These are phyloP conservation scores for Erpetoichthys calabaricus DNA, from an alignment of 2,797 vertebrate species.

Conservation along the genomic window DNA sequence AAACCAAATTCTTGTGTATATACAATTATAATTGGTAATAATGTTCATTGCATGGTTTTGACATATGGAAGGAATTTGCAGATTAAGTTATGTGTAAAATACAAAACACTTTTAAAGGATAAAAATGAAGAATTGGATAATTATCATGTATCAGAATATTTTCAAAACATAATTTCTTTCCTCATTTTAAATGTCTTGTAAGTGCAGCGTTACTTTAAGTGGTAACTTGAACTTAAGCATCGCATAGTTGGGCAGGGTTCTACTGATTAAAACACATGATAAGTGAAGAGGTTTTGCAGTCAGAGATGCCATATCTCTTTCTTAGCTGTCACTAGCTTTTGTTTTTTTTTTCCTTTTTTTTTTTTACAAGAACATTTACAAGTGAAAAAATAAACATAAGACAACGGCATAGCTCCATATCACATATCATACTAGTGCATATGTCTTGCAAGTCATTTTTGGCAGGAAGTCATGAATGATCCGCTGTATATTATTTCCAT, in stretches of 20 bases:
- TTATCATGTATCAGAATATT: too few relatives aligned
- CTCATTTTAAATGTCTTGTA: too few relatives aligned
- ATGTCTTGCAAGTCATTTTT: slow-evolving; percentile 40
- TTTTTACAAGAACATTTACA: slow-evolving; percentile 53
- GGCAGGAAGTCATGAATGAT: slow-evolving; percentile 56
- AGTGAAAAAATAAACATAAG: slow-evolving; percentile 50
- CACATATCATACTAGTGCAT: slow-evolving; percentile 53
- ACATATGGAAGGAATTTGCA: too few relatives aligned
- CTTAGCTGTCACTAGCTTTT: slow-evolving; percentile 30
- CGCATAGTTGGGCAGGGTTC: slow-evolving; percentile 57
- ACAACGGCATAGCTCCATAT: slow-evolving; percentile 23
- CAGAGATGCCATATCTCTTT: slow-evolving; percentile 33
- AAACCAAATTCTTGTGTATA: too few relatives aligned
- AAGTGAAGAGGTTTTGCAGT: slow-evolving; percentile 50
- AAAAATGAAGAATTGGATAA: too few relatives aligned
- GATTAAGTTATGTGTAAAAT: too few relatives aligned
- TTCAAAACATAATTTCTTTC: too few relatives aligned
- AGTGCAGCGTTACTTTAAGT: slow-evolving; percentile 24
- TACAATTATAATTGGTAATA: too few relatives aligned
- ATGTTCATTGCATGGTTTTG: too few relatives aligned
- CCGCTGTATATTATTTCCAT: slow-evolving; percentile 17
- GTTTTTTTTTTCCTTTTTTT: slow-evolving; percentile 48
- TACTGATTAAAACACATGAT: slow-evolving; percentile 54
- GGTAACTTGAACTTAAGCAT: slow-evolving; percentile 52
- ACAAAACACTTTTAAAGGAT: too few relatives aligned